Evolutionary conservation across 2,797 vertebrate genomes (phyloP), one percentile per base, ranked within the genome.

Genomic region (Diplodus sargus): DNA sequence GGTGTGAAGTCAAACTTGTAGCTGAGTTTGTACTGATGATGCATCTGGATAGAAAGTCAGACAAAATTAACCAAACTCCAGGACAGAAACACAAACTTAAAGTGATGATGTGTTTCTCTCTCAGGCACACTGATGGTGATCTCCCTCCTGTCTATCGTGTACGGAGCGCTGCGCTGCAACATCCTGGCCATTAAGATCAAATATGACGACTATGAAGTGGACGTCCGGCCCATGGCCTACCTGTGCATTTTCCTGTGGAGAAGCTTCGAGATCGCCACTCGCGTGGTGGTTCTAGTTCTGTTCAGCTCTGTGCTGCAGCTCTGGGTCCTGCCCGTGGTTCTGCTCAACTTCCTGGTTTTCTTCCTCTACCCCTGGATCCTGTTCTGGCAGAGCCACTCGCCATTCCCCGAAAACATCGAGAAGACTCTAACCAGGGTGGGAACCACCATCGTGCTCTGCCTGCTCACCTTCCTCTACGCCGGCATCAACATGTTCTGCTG

Each of bases 401-500:
- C 97, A 0, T 99, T 99, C 90, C 98, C 98, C 0, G 97, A 99
- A 93, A 98, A 98, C 78, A 97, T 99, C 45, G 98, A 99, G 84
- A 99, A 99, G 88, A 97, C 97, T 1, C 83, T 99, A 90, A 97
- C 94, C 60, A 93, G 96, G 34, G 93, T 99, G 5, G 98, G 98
- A 23, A 99, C 98, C 53, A 96, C 97, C 83, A 96, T 98, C 0
- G 97, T 97, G 54, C 94, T 99, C 16, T 96, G 96, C 90, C 93
- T 98, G 83, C 96, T 99, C 76, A 99, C 98, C 3, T 97, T 99
- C 68, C 95, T 99, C 20, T 99, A 99, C 7, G 97, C 97, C 0
- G 97, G 97, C 74, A 98, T 99, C 92, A 99, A 99, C 87, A 97
- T 99, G 96, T 99, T 99, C 95, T 99, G 98, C 94, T 99, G 98